Evolutionary conservation across 2,888 invertebrate genomes (phyloP), one percentile per base, ranked within the genome.

Genomic region (Sceliomorpha sp.): DNA sequence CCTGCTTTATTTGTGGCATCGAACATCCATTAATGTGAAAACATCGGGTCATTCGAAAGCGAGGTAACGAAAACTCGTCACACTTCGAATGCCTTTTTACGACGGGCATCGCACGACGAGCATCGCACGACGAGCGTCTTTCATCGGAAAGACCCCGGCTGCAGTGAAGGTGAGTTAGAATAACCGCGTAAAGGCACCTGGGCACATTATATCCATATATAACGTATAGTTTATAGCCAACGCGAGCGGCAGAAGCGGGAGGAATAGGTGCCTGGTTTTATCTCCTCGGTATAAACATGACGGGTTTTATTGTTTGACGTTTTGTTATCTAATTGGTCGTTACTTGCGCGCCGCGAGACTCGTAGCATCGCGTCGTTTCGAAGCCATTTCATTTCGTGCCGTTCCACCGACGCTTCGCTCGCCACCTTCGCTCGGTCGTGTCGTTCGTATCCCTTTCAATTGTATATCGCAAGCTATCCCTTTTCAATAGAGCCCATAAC

Each of bases 261-360:
- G 69, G 71, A 72, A 63, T 73, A 73, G 76, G 66, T 62, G 60
- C 73, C 70, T 69, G 74, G 75, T 77, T 81, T 82, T 82, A 80
- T 80, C 79, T 78, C 80, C 78, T 78, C 71, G 74, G 76, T 79
- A 81, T 83, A 82, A 81, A 83, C 78, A 83, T 80, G 80, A 78
- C 77, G 78, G 77, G 76, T 81, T 84, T 84, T 84, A 83, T 80
- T 80, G 82, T 83, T 83, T 82, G 82, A 82, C 81, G 80, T 83
- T 84, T 81, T 80, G 84, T 83, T 84, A 82, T 83, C 84, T 83
- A 83, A 84, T 83, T 83, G 84, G 79, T 81, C 79, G 77, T 79
- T 78, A 79, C 75, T 71, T 63, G 47, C 55, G 59, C 68, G 71
- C 70, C 60, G 64, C 66, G 69, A 64, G 59, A 44, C 67, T 53